These are phyloP conservation scores for Pogonophryne albipinna DNA, from an alignment of 2,797 vertebrate species.

Conservation along the genomic window DNA sequence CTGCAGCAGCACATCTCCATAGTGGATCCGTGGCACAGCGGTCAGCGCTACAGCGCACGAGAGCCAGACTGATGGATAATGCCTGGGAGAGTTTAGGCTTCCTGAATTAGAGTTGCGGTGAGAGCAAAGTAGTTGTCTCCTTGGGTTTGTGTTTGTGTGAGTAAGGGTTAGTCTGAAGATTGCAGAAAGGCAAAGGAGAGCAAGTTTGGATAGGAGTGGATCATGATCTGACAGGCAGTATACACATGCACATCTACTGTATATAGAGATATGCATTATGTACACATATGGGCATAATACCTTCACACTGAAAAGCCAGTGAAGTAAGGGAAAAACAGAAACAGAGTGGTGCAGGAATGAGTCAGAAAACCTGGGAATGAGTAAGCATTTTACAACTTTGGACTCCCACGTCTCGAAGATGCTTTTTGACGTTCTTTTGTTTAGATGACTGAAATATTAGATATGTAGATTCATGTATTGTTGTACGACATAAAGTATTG, in stretches of 20 bases:
- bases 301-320: no score
- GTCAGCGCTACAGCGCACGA: conserved; percentile 35
- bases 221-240: neutral
- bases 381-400: no score
- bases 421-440: no score
- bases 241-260: neutral
- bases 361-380: no score
- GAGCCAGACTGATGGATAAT: conserved; percentile 48
- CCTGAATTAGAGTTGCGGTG: neutral
- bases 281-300: neutral
- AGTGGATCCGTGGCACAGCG: conserved; percentile 38
- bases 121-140: conserved; percentile 31
- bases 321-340: no score
- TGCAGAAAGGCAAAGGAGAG: conserved; percentile 13
- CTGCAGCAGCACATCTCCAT: conserved; percentile 73
- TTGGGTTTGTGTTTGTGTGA: conserved; percentile 34
- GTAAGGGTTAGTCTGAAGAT: conserved; percentile 26
- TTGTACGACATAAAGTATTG: no score
- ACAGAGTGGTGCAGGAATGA: no score
- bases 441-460: no score
- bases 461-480: no score
- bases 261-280: neutral
- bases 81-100: conserved; percentile 35
- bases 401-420: no score
- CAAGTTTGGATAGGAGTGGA: conserved; percentile 14